phyloP scores from a whole-genome alignment of 2,113 vertebrate genomes.

The Damaliscus lunatus region DNA sequence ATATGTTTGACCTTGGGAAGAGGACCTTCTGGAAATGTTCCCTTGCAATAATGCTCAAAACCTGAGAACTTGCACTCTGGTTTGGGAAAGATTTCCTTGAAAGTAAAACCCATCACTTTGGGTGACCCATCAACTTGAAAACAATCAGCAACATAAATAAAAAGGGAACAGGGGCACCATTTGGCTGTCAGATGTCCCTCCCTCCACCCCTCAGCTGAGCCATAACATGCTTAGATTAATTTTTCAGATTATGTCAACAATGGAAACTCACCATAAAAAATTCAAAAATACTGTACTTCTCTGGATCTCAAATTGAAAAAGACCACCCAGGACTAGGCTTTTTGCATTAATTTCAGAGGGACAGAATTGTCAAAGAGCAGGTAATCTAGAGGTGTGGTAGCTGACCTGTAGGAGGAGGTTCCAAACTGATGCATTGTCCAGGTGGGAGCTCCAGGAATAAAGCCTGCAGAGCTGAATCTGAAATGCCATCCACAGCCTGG shows the following conservation, averaged over 20 bases:
- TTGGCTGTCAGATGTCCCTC: not conserved
- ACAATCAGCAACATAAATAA: not conserved
- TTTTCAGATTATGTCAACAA: not conserved
- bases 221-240: not conserved
- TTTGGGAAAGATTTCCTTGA: not conserved
- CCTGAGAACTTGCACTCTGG: not conserved
- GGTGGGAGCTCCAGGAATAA: not conserved
- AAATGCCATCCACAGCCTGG: not conserved
- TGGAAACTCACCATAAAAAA: not conserved
- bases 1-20: not conserved
- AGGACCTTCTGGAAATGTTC: not conserved
- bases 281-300: not conserved
- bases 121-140: not conserved
- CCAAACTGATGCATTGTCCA: not conserved
- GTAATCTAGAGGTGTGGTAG: no score
- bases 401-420: not conserved
- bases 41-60: not conserved
- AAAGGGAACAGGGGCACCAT: not conserved
- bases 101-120: not conserved
- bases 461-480: not conserved
- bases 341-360: not conserved
- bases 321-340: not conserved
- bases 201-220: not conserved
- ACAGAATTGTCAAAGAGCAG: not conserved
- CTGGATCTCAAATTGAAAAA: not conserved